These are phyloP conservation scores for Tachysurus vachellii DNA, from an alignment of 2,113 vertebrate genomes.

Conservation along the genomic window DNA sequence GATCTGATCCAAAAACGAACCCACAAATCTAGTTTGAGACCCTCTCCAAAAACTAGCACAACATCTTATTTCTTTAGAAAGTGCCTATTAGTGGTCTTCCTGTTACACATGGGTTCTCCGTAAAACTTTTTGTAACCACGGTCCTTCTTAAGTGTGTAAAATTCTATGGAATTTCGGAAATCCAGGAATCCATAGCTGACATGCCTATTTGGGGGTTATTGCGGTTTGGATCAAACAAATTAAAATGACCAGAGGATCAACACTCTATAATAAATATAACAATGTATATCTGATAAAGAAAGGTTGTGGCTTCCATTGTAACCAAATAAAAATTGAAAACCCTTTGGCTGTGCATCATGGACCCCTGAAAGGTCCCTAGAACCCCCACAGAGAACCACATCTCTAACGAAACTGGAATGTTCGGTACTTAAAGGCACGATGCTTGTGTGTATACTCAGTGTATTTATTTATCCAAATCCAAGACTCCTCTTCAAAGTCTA, in stretches of 20 bases:
- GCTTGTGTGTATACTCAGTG: not conserved
- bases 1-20: not conserved
- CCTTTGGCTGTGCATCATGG: not conserved
- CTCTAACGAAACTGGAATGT: not conserved
- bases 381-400: not conserved
- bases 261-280: not conserved
- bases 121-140: not conserved
- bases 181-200: not conserved
- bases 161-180: not conserved
- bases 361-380: not conserved
- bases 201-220: not conserved
- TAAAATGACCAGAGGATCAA: not conserved
- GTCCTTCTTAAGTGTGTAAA: not conserved
- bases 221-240: not conserved
- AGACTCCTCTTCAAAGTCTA: not conserved
- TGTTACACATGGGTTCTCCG: not conserved
- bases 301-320: not conserved
- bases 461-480: not conserved
- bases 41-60: not conserved
- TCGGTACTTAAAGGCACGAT: not conserved
- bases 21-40: not conserved
- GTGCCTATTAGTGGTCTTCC: not conserved
- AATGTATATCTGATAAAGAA: not conserved
- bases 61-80: not conserved
- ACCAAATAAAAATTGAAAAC: not conserved